Percentiles rank a stretch among this genome's conserved stretches.
Conservation (phyloP, 30 jellyfish, hydroid and myxozoan species). For the Aurelia aurita region DNA sequence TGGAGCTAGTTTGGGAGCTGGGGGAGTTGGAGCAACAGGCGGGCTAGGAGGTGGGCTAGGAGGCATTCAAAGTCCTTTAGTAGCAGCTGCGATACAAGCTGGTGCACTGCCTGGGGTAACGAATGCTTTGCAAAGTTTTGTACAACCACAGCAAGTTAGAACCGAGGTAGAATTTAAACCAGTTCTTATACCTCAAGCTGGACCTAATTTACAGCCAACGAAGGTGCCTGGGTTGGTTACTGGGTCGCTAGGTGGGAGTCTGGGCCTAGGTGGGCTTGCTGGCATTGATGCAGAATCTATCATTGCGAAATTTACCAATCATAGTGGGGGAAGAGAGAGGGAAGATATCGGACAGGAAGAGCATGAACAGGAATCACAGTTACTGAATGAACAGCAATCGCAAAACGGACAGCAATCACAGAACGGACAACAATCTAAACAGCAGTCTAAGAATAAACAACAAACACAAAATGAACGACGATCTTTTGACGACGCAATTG, state of each 20-base stretch:
- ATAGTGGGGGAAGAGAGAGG: slow-evolving; percentile 31
- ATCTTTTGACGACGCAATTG: neutral
- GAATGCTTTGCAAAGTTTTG: slow-evolving; percentile 32
- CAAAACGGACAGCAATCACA: too few relatives aligned
- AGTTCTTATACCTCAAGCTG: slow-evolving; percentile 52
- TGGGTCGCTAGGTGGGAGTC: slow-evolving; percentile 79
- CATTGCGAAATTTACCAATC: slow-evolving; percentile 52
- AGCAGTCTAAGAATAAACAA: neutral
- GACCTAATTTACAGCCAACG: slow-evolving; percentile 17
- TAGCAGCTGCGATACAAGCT: slow-evolving; percentile 18
- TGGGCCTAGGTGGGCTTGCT: slow-evolving; percentile 87
- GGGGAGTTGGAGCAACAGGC: slow-evolving; percentile 13
- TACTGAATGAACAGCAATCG: neutral
- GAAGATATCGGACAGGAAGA: slow-evolving; percentile 29
- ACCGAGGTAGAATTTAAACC: slow-evolving; percentile 58
- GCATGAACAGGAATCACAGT: neutral
- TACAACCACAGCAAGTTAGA: slow-evolving; percentile 38
- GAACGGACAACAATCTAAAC: neutral
- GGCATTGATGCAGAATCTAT: slow-evolving; percentile 83
- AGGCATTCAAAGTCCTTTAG: slow-evolving; percentile 15
- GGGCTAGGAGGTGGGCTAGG: slow-evolving; percentile 35
- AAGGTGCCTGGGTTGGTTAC: slow-evolving; percentile 47
- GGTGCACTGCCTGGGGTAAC: slow-evolving; percentile 33
- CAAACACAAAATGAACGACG: too few relatives aligned
- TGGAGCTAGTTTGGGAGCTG: slow-evolving; percentile 22